Conservation (phyloP, 64 coral and sea anemone genomes). For the Porites lutea region DNA sequence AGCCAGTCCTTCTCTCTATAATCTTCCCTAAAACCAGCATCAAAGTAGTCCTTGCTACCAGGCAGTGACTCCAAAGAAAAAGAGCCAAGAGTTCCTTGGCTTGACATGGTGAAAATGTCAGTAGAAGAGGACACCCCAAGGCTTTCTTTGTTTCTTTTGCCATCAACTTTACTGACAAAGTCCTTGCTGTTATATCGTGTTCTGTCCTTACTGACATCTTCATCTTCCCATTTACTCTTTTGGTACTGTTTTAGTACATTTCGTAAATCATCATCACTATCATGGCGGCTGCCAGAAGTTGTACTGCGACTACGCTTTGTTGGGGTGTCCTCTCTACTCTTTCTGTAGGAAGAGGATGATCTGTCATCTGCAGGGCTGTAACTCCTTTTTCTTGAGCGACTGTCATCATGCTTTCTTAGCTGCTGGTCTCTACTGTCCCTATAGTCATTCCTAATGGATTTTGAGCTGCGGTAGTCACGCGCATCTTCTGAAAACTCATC, state of each 20-base stretch:
- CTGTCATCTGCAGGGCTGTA: background rate
- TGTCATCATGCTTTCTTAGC: background rate
- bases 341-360: constrained; percentile 1
- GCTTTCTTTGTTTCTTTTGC: background rate
- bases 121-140: background rate
- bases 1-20: background rate
- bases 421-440: constrained; percentile 17
- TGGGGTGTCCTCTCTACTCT: background rate
- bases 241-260: constrained; percentile 25
- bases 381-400: background rate
- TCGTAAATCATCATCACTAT: constrained; percentile 17
- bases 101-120: constrained; percentile 11
- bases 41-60: background rate
- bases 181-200: constrained; percentile 21
- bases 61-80: constrained; percentile 2
- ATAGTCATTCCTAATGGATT: background rate
- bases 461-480: background rate
- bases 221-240: constrained; percentile 49
- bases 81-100: background rate
- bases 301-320: constrained; percentile 16
- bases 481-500: constrained; percentile 32
- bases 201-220: background rate
- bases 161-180: background rate
- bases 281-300: background rate
- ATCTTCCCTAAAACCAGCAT: background rate